Conservation (phyloP, 2,797 vertebrate species). For the Syngnathus acus region DNA sequence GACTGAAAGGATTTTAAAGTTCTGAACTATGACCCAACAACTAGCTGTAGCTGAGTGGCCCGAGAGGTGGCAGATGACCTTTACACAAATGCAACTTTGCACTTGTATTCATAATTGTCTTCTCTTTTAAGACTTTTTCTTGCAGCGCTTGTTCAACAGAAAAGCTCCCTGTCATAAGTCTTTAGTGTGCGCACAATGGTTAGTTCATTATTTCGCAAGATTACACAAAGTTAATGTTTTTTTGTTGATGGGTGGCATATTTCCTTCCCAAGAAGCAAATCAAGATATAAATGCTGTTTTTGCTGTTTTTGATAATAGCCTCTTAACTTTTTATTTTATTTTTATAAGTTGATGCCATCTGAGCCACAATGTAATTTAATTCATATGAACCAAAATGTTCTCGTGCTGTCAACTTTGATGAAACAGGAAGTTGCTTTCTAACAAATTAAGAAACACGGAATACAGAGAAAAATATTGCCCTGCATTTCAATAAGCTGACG, state of each 20-base stretch:
- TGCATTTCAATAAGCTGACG: too few species aligned
- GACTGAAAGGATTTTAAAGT: neutral
- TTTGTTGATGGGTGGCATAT: neutral
- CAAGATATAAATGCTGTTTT: neutral
- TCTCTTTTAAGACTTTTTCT: neutral
- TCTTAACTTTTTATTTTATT: neutral
- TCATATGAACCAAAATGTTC: too few species aligned
- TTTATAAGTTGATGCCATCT: neutral
- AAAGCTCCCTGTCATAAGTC: neutral
- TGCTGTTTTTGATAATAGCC: too few species aligned
- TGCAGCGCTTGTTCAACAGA: neutral
- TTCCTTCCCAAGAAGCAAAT: neutral
- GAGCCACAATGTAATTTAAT: neutral
- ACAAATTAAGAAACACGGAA: too few species aligned
- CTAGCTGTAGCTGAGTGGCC: neutral
- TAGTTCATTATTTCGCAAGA: neutral
- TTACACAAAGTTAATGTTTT: neutral
- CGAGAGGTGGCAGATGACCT: slow-evolving; percentile 10
- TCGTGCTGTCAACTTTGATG: too few species aligned
- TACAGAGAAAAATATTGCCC: too few species aligned
- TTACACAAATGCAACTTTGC: neutral
- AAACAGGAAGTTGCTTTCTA: too few species aligned
- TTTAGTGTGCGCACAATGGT: neutral
- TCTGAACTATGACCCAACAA: neutral
- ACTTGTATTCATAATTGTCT: neutral